phyloP scores from a whole-genome alignment of 2,888 invertebrate species.

The Hypselothyrea guttata region DNA sequence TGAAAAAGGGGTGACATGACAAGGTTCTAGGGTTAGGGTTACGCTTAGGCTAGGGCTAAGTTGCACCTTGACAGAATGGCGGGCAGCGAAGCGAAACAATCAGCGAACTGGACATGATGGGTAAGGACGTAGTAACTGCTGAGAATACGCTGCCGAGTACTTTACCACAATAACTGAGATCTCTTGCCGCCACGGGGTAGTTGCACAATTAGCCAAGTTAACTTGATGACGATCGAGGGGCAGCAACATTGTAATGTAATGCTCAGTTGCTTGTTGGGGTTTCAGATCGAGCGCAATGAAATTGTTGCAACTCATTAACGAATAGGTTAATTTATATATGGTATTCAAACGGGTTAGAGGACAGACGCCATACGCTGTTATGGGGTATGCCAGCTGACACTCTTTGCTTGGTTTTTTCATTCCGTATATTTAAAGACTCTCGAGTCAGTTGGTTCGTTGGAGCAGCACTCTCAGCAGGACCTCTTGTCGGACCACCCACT shows the following conservation, averaged over 20 bases:
- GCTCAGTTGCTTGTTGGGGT: constrained; percentile 29
- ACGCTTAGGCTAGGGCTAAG: not conserved
- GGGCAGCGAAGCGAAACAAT: constrained; percentile 66
- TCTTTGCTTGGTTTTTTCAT: constrained; percentile 24
- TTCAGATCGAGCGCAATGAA: constrained; percentile 11
- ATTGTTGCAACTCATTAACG: constrained; percentile 40
- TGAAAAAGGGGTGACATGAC: constrained; percentile 55
- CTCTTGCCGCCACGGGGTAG: constrained; percentile 24
- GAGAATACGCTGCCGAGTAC: constrained; percentile 29
- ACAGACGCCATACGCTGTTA: not conserved
- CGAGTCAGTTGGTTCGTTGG: constrained; percentile 14
- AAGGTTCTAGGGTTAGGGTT: not conserved
- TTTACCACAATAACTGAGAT: constrained; percentile 29
- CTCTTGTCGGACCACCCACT: constrained; percentile 33
- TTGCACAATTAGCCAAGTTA: constrained; percentile 50
- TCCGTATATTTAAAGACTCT: constrained; percentile 21
- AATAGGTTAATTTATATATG: constrained; percentile 1
- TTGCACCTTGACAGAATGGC: constrained; percentile 17
- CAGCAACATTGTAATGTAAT: constrained; percentile 30
- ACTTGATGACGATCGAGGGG: constrained; percentile 15
- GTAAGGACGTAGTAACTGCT: constrained; percentile 42
- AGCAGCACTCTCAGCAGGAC: constrained; percentile 47
- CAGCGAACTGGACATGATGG: constrained; percentile 73
- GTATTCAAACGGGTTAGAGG: not conserved
- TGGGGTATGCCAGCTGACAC: constrained; percentile 59